These are phyloP conservation scores for Callinectes sapidus DNA, from an alignment of 2,888 invertebrate genomes.

Conservation along the genomic window DNA sequence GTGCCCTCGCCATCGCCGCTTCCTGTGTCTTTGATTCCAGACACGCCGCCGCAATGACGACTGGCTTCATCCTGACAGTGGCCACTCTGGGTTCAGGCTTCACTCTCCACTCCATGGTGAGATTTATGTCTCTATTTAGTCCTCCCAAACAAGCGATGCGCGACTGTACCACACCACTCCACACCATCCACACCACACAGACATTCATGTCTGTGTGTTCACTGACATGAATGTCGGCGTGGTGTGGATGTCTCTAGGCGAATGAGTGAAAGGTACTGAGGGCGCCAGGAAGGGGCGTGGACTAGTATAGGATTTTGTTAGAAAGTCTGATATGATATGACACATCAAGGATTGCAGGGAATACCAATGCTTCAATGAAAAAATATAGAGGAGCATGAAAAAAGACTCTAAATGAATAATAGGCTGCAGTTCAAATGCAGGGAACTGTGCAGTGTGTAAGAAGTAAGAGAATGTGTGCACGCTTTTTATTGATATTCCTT, in stretches of 20 bases:
- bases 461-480: neutral
- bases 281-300: neutral
- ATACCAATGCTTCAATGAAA: neutral
- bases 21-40: conserved; percentile 83
- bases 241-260: neutral
- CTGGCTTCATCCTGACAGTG: conserved; percentile 80
- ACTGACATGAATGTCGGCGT: neutral
- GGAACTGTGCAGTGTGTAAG: neutral
- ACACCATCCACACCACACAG: too few relatives aligned
- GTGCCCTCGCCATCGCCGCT: conserved; percentile 79
- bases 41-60: conserved; percentile 80
- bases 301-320: neutral
- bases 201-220: too few relatives aligned
- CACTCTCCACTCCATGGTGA: conserved; percentile 80
- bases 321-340: neutral
- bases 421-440: neutral
- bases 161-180: too few relatives aligned
- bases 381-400: neutral
- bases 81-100: conserved; percentile 80
- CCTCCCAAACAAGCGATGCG: neutral
- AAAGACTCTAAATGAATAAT: neutral
- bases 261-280: neutral
- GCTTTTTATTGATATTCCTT: neutral
- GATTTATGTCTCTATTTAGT: neutral
- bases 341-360: neutral